Base-by-base conservation (phyloP, 2,888 invertebrate genomes). In the Tinea trinotella region DNA sequence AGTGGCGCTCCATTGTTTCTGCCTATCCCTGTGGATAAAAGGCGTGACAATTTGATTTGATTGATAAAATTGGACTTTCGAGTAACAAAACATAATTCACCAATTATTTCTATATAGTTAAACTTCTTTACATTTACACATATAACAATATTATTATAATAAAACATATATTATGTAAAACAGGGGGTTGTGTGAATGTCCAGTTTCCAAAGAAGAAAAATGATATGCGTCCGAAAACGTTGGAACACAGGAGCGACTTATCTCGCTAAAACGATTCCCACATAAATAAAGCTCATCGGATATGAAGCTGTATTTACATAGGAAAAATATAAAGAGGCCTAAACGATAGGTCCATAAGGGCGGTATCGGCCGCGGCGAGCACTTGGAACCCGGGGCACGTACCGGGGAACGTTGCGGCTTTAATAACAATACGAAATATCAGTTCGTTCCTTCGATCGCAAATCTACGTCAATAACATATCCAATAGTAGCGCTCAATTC, bases 201-300 rank as follows among this genome's bases (percentile, higher is more conserved):
- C 12, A 48, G 9, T 48, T 12, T 18, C 9, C n/a, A n/a, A 48
- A 48, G 18, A 18, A 20, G 48, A 48, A 48, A 48, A 18, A 48
- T 40, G 40, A 40, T 13, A 40, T 48, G n/a, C 20, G 48, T 48
- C 48, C 17, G 40, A 40, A 50, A 24, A 50, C 77, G 75, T 71
- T 72, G 72, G 66, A 68, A 70, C 76, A 74, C 70, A 73, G 63
- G 67, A 74, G 71, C 77, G 77, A 80, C 81, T 78, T 84, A 85
- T 83, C 80, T 84, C 72, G 81, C 78, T 74, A 82, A 81, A 85
- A 81, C 83, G 84, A 84, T 85, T 85, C 82, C 84, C 84, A 85
- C 85, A 85, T 85, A 85, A 85, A 84, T 85, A 85, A 85, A 85
- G 83, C 83, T 85, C 83, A 84, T 84, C 81, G 83, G 82, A 85